phyloP scores from a whole-genome alignment of 2,797 vertebrate genomes.

The Urophycis tenuis region DNA sequence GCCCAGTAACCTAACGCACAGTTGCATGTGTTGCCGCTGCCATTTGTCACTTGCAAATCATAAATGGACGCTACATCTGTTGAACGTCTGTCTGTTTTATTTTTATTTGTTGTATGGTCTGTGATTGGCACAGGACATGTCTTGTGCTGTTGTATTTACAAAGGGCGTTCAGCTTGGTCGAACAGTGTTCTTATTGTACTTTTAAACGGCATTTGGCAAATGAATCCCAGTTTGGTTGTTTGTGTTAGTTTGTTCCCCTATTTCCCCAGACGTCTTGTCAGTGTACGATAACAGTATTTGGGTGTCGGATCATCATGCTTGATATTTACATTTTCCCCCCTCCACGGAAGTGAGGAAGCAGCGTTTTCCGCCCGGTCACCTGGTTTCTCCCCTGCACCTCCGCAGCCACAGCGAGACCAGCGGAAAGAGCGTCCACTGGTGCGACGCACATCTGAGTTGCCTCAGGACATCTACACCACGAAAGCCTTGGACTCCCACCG shows the following conservation, averaged over 20 bases:
- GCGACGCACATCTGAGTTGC: constrained; percentile 94
- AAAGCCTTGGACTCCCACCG: constrained; percentile 98
- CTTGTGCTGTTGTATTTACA: neutral
- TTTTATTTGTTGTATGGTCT: neutral
- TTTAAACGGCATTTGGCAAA: neutral
- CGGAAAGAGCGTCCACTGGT: constrained; percentile 86
- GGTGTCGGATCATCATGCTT: too few relatives aligned
- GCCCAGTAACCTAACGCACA: too few relatives aligned
- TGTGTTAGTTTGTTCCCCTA: neutral
- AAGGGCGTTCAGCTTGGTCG: neutral
- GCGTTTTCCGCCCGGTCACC: too few relatives aligned
- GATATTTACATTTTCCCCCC: too few relatives aligned
- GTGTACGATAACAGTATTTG: too few relatives aligned
- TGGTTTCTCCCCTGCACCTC: neutral
- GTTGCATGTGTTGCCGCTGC: neutral
- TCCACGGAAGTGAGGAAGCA: too few relatives aligned
- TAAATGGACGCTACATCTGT: neutral
- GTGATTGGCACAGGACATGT: neutral
- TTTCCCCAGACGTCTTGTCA: too few relatives aligned
- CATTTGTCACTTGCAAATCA: neutral
- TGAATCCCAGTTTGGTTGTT: neutral
- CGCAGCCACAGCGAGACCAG: constrained; percentile 83
- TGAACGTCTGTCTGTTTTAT: neutral
- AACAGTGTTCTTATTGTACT: neutral
- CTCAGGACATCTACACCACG: constrained; percentile 98